Evolutionary conservation across 2,888 invertebrate species (phyloP).

Genomic region (Philhelius pedissequus): DNA sequence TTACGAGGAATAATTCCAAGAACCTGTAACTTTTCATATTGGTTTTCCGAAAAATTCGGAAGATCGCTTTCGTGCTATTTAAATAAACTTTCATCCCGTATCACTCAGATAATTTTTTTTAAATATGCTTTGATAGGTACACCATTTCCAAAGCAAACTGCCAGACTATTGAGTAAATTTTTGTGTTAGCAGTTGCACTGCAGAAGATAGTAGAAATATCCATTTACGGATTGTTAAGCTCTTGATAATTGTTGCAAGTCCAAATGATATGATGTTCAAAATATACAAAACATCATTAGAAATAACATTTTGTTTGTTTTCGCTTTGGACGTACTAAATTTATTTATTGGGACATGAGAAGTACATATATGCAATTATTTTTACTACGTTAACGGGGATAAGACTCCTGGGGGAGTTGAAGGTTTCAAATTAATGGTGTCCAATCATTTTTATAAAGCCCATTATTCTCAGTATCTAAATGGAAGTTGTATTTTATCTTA

Average conservation of each 20-base stretch:
- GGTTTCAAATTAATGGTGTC: neutral
- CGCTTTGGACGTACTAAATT: constrained; percentile 8
- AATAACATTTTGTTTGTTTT: constrained; percentile 36
- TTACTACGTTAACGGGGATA: neutral
- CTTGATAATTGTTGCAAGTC: constrained; percentile 21
- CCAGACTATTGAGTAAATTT: neutral
- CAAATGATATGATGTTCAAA: neutral
- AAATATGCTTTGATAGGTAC: no score
- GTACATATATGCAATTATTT: constrained; percentile 32
- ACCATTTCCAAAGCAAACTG: neutral
- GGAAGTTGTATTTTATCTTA: no score
- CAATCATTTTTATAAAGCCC: no score
- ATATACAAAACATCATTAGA: constrained; percentile 14
- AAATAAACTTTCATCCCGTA: no score
- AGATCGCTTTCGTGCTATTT: no score
- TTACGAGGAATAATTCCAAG: no score
- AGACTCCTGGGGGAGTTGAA: neutral
- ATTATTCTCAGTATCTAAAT: neutral
- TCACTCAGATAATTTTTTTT: no score
- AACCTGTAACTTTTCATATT: no score
- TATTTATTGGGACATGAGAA: neutral
- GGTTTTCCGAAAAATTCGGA: no score
- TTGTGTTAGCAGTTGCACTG: constrained; percentile 24
- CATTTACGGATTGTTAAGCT: constrained; percentile 34
- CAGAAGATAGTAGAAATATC: constrained; percentile 3